Evolutionary conservation across 2,797 vertebrate genomes (phyloP).

Genomic region (Chaetophractus vellerosus): DNA sequence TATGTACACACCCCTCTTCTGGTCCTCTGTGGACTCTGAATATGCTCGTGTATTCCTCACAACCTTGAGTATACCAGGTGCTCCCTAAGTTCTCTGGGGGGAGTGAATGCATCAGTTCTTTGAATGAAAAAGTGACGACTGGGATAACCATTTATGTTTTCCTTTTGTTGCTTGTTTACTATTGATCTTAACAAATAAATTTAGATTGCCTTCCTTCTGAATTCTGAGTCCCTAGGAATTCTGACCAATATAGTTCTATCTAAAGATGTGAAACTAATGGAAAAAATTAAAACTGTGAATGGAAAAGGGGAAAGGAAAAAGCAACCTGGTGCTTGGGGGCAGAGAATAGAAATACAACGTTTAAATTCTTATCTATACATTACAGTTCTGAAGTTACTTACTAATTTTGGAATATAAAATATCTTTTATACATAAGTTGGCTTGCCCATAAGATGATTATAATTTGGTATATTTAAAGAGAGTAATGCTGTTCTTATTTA

Average conservation of each 20-base stretch:
- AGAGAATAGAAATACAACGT: not conserved
- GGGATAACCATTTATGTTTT: no score
- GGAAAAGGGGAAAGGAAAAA: not conserved
- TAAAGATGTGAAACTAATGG: not conserved
- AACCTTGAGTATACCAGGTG: not conserved
- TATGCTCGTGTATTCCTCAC: not conserved
- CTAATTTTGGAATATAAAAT: slow-evolving; percentile 25
- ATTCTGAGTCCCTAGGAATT: slow-evolving; percentile 22
- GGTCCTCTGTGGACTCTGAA: not conserved
- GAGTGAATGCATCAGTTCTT: not conserved
- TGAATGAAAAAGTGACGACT: not conserved
- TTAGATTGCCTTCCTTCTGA: slow-evolving; percentile 9
- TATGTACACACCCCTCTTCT: not conserved
- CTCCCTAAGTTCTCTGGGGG: not conserved
- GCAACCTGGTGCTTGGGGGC: not conserved
- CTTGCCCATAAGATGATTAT: not conserved
- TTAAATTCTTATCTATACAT: not conserved
- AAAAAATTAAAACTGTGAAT: not conserved
- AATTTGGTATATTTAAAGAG: not conserved
- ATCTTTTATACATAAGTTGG: not conserved
- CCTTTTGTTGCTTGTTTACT: not conserved
- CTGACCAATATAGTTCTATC: not conserved
- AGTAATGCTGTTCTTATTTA: not conserved
- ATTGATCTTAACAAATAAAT: slow-evolving; percentile 57
- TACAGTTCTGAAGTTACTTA: not conserved